Base-by-base conservation (phyloP, 2,113 vertebrate genomes). In the Etheostoma spectabile region DNA sequence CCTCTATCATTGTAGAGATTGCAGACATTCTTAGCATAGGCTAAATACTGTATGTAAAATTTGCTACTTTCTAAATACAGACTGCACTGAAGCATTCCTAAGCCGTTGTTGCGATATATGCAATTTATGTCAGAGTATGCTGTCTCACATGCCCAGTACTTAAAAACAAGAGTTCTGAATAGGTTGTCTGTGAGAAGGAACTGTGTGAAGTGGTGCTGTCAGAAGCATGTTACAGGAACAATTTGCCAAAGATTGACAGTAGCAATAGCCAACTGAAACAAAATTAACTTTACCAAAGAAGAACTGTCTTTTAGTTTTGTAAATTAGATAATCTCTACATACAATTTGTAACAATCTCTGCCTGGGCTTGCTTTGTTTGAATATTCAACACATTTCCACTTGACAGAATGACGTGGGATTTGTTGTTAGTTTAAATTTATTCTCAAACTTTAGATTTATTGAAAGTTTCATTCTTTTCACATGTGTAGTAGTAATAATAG, bases 121-220 rank as follows among this genome's bases (percentile, higher is more conserved):
- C 19, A 63, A 12, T 65, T 56, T 63, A 27, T 10, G 12, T 21
- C 13, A 27, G 42, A 27, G 49, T 51, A 78, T 38, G 52, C 14
- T 49, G 13, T 63, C 46, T 72, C 8, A 51, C 74, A 71, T 65
- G 10, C 12, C 52, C 3, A 1, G 18, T 45, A 15, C 59, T 51
- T 61, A 35, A 70, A 86, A 57, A 75, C 21, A 48, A 8, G 18
- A 77, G 59, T 42, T 33, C 8, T 4, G 65, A 51, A 38, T 67
- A 5, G 56, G 35, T 61, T 2, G 21, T 65, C 48, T 6, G 38
- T 10, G 48, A 69, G 13, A 21, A 24, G 22, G 24, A 33, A 51
- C 18, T 22, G 0, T 51, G 53, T 49, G 61, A 72, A 42, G 51
- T 30, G 3, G 21, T 21, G 24, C 38, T 77, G 61, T 60, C 73